Percentiles rank a stretch among this genome's conserved stretches.
phyloP scores from a whole-genome alignment of 2,888 invertebrate species.

The Cremastinae sp. region DNA sequence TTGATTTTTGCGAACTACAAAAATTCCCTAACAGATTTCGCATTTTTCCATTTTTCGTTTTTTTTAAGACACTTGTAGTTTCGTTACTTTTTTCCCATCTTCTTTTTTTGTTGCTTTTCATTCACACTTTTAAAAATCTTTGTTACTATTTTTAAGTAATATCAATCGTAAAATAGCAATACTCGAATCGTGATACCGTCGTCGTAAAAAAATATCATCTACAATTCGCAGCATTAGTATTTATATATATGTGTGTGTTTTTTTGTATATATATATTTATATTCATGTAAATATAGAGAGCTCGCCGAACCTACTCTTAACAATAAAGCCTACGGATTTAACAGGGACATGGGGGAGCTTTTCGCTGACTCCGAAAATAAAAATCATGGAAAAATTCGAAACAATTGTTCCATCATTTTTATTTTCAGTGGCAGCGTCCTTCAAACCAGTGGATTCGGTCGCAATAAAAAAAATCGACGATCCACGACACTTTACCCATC shows the following conservation, averaged over 20 bases:
- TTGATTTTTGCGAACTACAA: slow-evolving; percentile 52
- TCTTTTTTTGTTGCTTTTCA: slow-evolving; percentile 37
- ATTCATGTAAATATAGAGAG: slow-evolving; percentile 60
- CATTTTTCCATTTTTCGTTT: slow-evolving; percentile 26
- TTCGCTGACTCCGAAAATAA: too few species aligned
- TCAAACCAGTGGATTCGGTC: slow-evolving; percentile 58
- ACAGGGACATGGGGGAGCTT: background rate
- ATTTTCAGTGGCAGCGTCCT: too few species aligned
- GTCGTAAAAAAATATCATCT: slow-evolving; percentile 66
- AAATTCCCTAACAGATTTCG: slow-evolving; percentile 44
- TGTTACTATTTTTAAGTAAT: slow-evolving; percentile 57
- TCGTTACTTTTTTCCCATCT: slow-evolving; percentile 47
- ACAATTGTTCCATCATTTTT: too few species aligned
- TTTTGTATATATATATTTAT: background rate
- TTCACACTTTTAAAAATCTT: slow-evolving; percentile 42
- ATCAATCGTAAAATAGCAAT: slow-evolving; percentile 75
- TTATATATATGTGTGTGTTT: slow-evolving; percentile 26
- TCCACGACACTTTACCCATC: slow-evolving; percentile 44
- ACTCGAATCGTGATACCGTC: slow-evolving; percentile 71
- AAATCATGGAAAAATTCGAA: too few species aligned
- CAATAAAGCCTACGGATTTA: slow-evolving; percentile 63
- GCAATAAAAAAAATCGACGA: slow-evolving; percentile 68
- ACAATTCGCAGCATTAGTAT: slow-evolving; percentile 63
- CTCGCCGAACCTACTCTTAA: slow-evolving; percentile 66
- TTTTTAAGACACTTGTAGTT: slow-evolving; percentile 68